These are phyloP conservation scores for Zoanthus sociatus DNA, from an alignment of 92 coral and sea anemone species.

Conservation along the genomic window DNA sequence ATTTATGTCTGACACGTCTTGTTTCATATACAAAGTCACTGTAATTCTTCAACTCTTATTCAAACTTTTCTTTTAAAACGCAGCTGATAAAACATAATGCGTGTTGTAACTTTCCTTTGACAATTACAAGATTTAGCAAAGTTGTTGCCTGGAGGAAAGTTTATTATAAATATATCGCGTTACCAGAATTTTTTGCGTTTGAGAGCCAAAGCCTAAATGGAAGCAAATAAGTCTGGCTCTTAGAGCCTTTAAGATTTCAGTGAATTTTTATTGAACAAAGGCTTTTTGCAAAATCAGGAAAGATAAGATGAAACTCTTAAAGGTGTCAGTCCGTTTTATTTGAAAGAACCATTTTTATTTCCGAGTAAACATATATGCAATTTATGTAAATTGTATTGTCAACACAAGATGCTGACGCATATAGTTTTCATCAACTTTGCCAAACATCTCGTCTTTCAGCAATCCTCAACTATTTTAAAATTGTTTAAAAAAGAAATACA, in stretches of 20 bases:
- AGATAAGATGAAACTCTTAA: neutral
- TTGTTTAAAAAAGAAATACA: neutral
- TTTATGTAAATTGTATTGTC: conserved; percentile 29
- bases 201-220: neutral
- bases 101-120: conserved; percentile 12
- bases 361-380: conserved; percentile 4
- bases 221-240: neutral
- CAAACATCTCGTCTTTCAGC: conserved; percentile 23
- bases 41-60: neutral
- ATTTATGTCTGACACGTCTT: neutral
- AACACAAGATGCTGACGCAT: neutral
- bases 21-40: neutral
- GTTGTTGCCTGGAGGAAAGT: conserved; percentile 16
- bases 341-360: neutral
- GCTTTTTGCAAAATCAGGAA: neutral
- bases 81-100: neutral
- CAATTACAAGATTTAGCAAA: conserved; percentile 20
- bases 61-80: neutral
- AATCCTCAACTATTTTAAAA: neutral
- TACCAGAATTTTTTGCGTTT: conserved; percentile 22
- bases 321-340: neutral
- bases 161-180: conserved; percentile 31
- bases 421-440: neutral
- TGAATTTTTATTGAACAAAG: neutral
- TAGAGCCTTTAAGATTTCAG: neutral